Percentiles rank a stretch among this genome's conserved stretches.
Evolutionary conservation across 2,113 vertebrate species (phyloP).

Genomic region (Pseudopodoces humilis): DNA sequence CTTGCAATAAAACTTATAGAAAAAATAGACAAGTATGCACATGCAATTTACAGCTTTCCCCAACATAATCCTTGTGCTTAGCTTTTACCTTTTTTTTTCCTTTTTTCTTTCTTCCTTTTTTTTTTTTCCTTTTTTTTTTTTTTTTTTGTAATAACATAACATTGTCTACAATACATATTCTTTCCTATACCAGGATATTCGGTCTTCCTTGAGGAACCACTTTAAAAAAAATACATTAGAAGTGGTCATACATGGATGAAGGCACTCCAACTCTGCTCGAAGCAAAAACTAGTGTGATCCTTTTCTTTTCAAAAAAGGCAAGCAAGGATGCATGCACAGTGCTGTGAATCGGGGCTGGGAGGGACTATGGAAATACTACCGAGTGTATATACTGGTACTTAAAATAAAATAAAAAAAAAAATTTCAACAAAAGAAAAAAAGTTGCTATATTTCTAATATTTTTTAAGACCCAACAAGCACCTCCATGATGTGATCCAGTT

Average conservation of each 20-base stretch:
- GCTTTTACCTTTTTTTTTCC: conserved; percentile 53
- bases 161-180: conserved; percentile 70
- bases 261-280: conserved; percentile 94
- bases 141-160: conserved; percentile 53
- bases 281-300: conserved; percentile 87
- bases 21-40: conserved; percentile 89
- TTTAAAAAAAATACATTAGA: conserved; percentile 74
- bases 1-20: conserved; percentile 88
- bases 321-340: conserved; percentile 96
- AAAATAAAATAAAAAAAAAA: neutral
- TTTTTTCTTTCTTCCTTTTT: neutral
- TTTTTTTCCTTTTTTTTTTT: neutral
- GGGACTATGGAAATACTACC: conserved; percentile 56
- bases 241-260: conserved; percentile 93
- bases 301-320: conserved; percentile 86
- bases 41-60: conserved; percentile 83
- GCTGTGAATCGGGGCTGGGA: conserved; percentile 75
- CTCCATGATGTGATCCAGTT: conserved; percentile 99
- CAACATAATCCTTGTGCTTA: conserved; percentile 85
- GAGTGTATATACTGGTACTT: conserved; percentile 57
- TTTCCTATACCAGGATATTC: conserved; percentile 67
- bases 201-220: conserved; percentile 77
- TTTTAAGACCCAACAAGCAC: conserved; percentile 94
- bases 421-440: neutral
- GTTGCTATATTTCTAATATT: conserved; percentile 39